Base-by-base conservation (phyloP, 1,140 invertebrate genomes). In the Euwallacea fornicatus region DNA sequence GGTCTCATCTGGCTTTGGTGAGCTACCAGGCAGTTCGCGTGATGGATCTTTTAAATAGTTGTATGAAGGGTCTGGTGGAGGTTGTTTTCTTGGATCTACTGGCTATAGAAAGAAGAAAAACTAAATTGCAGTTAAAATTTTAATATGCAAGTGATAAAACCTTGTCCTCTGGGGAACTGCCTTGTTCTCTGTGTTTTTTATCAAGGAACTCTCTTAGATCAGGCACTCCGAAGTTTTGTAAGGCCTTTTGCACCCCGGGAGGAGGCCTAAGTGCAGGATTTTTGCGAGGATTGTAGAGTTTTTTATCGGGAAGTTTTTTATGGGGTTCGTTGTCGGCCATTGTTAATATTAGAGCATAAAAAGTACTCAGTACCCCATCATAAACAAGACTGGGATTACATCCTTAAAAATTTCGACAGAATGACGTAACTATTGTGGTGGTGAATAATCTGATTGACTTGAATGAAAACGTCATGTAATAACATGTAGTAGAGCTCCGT, bases 161-260 rank as follows among this genome's bases (percentile, higher is more conserved):
- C 43, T 47, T 10, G 7, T 59, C 43, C 11, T 47, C 46, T 50
- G 21, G 41, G 33, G 21, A 33, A 10, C 56, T 66, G 67, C 55
- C 44, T 47, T 74, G 71, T 15, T 70, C 66, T 47, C 71, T 59
- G 50, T 72, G 75, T 56, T 75, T 76, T 11, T 73, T 68, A 21
- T 76, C 71, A 42, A 76, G 58, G 11, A 75, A 13, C 61, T 76
- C 69, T 47, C 75, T 65, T 47, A 76, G 62, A 68, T 76, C 75
- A 9, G 10, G 70, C 10, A 76, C 75, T 10, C 74, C 74, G 33
- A 76, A 74, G 44, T 67, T 61, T 15, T 72, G 58, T 7, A 72
- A 43, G 11, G 73, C 71, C 64, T 72, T 72, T 46, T 63, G 64
- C 6, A 74, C 73, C 11, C 64, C 60, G 10, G 69, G 69, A n/a